Evolutionary conservation across 2,113 vertebrate genomes (phyloP).

Genomic region (Genyomyrus donnyi): DNA sequence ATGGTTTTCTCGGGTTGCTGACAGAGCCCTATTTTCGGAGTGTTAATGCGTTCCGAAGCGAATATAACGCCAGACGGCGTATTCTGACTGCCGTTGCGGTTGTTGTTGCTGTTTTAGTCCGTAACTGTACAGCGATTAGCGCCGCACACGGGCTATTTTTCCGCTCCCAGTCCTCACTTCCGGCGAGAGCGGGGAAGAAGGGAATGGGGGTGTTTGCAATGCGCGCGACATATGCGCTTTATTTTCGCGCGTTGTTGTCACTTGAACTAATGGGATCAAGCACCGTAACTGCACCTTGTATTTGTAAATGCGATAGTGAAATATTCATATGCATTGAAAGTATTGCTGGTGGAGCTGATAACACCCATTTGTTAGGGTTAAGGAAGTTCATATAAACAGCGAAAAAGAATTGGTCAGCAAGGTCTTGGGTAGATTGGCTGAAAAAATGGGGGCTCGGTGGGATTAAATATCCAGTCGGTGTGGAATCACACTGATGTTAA

Average conservation of each 20-base stretch:
- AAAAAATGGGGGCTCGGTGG: neutral
- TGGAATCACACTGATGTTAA: neutral
- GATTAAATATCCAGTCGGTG: neutral
- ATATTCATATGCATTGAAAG: neutral
- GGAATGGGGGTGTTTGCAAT: neutral
- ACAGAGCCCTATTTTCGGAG: neutral
- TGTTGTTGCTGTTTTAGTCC: neutral
- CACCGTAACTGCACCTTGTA: neutral
- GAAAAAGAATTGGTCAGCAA: neutral
- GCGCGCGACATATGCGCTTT: neutral
- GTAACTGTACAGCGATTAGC: slow-evolving; percentile 14
- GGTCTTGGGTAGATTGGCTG: neutral
- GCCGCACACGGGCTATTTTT: slow-evolving; percentile 16
- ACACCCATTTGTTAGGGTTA: neutral
- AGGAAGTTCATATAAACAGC: neutral
- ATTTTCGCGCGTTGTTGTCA: neutral
- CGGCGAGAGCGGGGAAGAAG: slow-evolving; percentile 4
- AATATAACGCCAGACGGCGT: neutral
- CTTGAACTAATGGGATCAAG: neutral
- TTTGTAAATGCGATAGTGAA: neutral
- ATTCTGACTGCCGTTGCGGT: neutral
- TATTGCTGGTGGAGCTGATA: neutral
- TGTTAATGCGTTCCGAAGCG: neutral
- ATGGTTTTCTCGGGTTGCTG: slow-evolving; percentile 13
- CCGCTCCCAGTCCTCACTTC: slow-evolving; percentile 9